phyloP scores from a whole-genome alignment of 2,113 vertebrate genomes.

The Bos javanicus region DNA sequence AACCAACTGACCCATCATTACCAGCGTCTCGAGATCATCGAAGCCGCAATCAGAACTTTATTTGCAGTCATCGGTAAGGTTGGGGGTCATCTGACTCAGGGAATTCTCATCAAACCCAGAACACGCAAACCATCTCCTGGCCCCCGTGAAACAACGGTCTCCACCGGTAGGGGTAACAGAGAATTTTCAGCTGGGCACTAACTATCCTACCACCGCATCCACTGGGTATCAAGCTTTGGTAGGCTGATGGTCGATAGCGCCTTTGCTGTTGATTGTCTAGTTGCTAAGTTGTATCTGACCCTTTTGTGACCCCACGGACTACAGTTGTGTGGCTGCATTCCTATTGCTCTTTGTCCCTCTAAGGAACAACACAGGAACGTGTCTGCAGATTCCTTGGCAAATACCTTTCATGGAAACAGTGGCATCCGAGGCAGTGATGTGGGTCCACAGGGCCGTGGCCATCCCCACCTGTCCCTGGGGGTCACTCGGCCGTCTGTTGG shows the following conservation, averaged over 20 bases:
- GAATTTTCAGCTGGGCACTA: neutral
- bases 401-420: neutral
- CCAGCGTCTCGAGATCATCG: conserved; percentile 83
- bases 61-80: conserved; percentile 89
- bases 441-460: fast-evolving
- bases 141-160: neutral
- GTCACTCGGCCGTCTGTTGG: fast-evolving
- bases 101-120: neutral
- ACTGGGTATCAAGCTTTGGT: neutral
- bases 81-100: neutral
- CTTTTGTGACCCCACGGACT: neutral
- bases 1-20: conserved; percentile 53
- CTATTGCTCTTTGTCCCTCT: neutral
- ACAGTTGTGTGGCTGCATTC: neutral
- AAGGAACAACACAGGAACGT: neutral
- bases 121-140: neutral
- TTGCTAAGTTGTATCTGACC: neutral
- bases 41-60: conserved; percentile 84
- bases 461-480: fast-evolving
- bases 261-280: neutral
- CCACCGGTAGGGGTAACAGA: neutral
- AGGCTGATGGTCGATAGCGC: neutral
- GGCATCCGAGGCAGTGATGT: neutral
- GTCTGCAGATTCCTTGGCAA: neutral
- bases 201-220: neutral